Conservation (phyloP, 92 coral and sea anemone genomes). For the Palythoa heliodiscus region DNA sequence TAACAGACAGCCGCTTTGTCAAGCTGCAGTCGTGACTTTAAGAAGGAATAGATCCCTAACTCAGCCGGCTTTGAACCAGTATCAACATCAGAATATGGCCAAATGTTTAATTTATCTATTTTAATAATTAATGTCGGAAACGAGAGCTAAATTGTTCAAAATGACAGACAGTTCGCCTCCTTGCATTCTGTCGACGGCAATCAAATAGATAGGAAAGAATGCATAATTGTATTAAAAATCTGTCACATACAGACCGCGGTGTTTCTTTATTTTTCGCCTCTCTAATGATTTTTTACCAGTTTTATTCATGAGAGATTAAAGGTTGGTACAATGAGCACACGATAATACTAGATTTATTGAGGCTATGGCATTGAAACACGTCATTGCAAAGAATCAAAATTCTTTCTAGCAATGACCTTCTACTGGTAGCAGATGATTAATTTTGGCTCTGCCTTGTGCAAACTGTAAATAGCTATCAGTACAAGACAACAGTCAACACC, state of each 20-base stretch:
- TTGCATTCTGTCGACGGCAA: slow-evolving; percentile 41
- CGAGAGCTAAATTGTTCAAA: slow-evolving; percentile 28
- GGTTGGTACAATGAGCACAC: neutral
- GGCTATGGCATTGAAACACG: neutral
- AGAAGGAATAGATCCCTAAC: neutral
- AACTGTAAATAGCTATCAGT: neutral
- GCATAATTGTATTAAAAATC: slow-evolving; percentile 40
- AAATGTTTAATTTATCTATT: slow-evolving; percentile 21
- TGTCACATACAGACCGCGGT: slow-evolving; percentile 31
- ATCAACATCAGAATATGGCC: slow-evolving; percentile 11
- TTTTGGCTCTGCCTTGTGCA: neutral
- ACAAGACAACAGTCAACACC: neutral
- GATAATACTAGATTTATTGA: neutral
- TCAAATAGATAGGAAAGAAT: slow-evolving; percentile 36
- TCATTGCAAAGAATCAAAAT: neutral
- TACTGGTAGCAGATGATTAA: neutral
- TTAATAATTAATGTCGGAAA: slow-evolving; percentile 46
- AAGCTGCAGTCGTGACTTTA: neutral
- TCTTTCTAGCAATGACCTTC: neutral
- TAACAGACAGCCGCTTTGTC: neutral
- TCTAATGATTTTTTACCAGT: slow-evolving; percentile 11
- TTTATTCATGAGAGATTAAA: neutral
- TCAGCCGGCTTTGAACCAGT: neutral
- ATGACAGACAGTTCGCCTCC: slow-evolving; percentile 32
- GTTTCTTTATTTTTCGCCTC: slow-evolving; percentile 3